Conservation (phyloP, 2,113 vertebrate genomes). For the Paraplagusia blochii region DNA sequence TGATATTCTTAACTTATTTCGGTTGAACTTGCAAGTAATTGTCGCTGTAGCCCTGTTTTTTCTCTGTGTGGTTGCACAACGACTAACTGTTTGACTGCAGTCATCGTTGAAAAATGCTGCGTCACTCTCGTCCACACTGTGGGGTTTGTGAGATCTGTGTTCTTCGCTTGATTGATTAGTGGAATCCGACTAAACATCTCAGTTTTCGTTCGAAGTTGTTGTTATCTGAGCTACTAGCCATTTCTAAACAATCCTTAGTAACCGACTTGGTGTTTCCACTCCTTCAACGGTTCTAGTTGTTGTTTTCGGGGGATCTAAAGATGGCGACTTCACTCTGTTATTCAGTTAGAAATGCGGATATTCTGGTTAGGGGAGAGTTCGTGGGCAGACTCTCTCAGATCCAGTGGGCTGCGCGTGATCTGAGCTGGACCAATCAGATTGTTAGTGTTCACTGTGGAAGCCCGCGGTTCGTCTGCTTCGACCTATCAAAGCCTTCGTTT, state of each 20-base stretch:
- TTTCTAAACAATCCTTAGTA: too few relatives aligned
- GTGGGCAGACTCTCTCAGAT: conserved; percentile 31
- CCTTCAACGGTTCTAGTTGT: neutral
- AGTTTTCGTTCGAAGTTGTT: too few relatives aligned
- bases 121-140: conserved; percentile 69
- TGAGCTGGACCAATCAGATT: conserved; percentile 59
- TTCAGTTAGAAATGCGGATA: conserved; percentile 53
- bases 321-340: conserved; percentile 51
- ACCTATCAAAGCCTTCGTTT: conserved; percentile 56
- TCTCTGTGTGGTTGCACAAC: neutral
- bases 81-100: neutral
- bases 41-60: neutral
- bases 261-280: neutral
- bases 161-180: too few relatives aligned
- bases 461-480: conserved; percentile 55
- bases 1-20: too few relatives aligned
- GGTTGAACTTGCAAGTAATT: too few relatives aligned
- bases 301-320: conserved; percentile 27
- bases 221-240: too few relatives aligned
- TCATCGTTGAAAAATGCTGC: conserved; percentile 56
- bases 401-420: conserved; percentile 48
- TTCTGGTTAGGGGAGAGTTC: conserved; percentile 27
- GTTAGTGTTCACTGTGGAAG: conserved; percentile 37
- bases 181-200: too few relatives aligned
- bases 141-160: too few relatives aligned